A percentile compares a stretch with the other conserved stretches of the same genome.
These are phyloP conservation scores for Galeopterus variegatus DNA, from an alignment of 2,113 vertebrate genomes.

Conservation along the genomic window DNA sequence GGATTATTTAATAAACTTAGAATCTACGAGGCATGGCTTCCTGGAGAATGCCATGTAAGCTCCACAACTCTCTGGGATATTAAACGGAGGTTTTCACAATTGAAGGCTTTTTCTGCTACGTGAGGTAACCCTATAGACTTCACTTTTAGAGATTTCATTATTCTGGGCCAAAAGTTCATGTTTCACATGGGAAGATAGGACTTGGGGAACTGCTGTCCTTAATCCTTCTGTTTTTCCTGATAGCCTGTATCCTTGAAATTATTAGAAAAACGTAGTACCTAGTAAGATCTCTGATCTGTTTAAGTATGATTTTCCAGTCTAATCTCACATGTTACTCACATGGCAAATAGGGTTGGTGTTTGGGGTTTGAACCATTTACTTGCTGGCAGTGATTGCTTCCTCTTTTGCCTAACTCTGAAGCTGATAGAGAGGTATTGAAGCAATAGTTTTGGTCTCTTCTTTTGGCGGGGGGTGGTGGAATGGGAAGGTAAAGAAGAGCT, in stretches of 20 bases:
- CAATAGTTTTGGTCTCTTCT: background rate
- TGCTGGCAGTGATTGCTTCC: background rate
- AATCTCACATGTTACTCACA: background rate
- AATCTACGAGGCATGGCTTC: background rate
- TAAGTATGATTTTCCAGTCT: background rate
- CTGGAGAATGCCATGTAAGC: background rate
- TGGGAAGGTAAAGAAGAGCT: background rate
- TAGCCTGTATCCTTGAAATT: background rate
- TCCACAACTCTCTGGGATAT: background rate
- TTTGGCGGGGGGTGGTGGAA: background rate
- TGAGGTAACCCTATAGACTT: background rate
- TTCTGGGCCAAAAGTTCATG: background rate
- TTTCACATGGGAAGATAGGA: background rate
- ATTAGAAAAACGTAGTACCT: background rate
- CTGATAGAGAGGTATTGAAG: background rate
- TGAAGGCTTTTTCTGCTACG: background rate
- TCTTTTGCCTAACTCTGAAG: background rate
- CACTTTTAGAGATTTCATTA: background rate
- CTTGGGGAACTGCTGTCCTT: background rate
- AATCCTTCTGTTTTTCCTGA: background rate
- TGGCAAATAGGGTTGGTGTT: background rate
- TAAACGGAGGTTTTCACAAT: constrained; percentile 23
- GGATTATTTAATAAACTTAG: background rate
- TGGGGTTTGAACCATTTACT: background rate
- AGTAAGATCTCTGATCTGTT: background rate